phyloP scores from a whole-genome alignment of 1,140 invertebrate species.

The Eupristina koningsbergeri region DNA sequence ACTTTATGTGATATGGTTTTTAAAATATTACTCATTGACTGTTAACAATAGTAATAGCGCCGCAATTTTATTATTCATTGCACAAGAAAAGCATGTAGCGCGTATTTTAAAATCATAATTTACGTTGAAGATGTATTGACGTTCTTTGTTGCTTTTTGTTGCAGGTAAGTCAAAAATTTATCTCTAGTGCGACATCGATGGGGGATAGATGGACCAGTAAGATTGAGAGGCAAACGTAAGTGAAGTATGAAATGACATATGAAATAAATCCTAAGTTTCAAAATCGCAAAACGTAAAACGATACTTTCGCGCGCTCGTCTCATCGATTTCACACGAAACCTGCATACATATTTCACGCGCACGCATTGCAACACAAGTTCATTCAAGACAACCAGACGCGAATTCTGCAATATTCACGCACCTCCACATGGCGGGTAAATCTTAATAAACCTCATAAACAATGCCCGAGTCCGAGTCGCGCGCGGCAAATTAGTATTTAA shows the following conservation, averaged over 20 bases:
- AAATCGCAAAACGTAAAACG: not conserved
- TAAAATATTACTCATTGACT: no score
- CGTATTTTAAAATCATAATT: no score
- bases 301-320: not conserved
- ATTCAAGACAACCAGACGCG: constrained; percentile 8
- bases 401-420: not conserved
- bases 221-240: no score
- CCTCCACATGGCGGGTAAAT: not conserved
- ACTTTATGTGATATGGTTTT: no score
- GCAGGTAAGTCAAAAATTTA: constrained; percentile 31
- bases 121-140: not conserved
- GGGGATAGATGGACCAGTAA: not conserved
- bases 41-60: no score
- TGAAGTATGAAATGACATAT: not conserved
- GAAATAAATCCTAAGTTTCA: not conserved
- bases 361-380: constrained; percentile 6
- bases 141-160: constrained; percentile 7
- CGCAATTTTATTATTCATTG: not conserved
- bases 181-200: not conserved
- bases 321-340: constrained; percentile 17
- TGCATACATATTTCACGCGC: not conserved
- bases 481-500: not conserved
- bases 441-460: constrained; percentile 29
- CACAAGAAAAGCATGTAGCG: not conserved
- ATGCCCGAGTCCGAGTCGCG: not conserved